These are phyloP conservation scores for Callosobruchus maculatus DNA, from an alignment of 2,888 invertebrate genomes.

Conservation along the genomic window DNA sequence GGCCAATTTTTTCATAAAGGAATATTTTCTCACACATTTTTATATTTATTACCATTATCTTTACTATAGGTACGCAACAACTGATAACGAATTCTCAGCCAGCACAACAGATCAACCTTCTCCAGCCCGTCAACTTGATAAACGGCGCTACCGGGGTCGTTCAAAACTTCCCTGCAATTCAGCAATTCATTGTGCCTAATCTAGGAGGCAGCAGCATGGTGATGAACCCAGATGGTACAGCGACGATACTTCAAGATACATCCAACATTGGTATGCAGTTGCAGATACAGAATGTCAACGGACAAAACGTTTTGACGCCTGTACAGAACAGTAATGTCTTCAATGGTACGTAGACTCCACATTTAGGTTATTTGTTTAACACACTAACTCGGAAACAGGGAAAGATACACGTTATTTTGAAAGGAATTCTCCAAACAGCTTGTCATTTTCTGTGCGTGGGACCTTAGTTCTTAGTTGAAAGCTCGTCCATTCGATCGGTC, in stretches of 20 bases:
- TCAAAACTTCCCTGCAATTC: constrained; percentile 74
- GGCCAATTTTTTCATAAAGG: too few species aligned
- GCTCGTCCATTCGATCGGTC: too few species aligned
- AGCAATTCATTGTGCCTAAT: constrained; percentile 80
- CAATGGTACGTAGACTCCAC: constrained; percentile 48
- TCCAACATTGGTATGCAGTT: constrained; percentile 68
- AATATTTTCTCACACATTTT: too few species aligned
- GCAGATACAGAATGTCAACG: constrained; percentile 77
- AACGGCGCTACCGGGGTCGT: constrained; percentile 67
- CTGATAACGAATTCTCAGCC: constrained; percentile 58
- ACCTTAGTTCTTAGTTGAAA: too few species aligned
- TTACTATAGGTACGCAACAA: constrained; percentile 56
- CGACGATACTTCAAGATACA: constrained; percentile 69
- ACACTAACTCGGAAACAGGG: too few species aligned
- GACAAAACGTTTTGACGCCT: constrained; percentile 71
- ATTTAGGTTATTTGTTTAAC: too few species aligned
- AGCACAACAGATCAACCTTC: constrained; percentile 64
- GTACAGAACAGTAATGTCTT: constrained; percentile 65
- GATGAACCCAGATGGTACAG: constrained; percentile 70
- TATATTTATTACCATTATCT: too few species aligned
- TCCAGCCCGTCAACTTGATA: constrained; percentile 79
- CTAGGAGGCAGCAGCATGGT: constrained; percentile 78
- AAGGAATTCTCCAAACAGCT: too few species aligned
- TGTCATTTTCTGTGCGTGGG: too few species aligned
- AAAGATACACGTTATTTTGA: too few species aligned